These are phyloP conservation scores for Corvus cornix DNA, from an alignment of 2,113 vertebrate species.

Conservation along the genomic window DNA sequence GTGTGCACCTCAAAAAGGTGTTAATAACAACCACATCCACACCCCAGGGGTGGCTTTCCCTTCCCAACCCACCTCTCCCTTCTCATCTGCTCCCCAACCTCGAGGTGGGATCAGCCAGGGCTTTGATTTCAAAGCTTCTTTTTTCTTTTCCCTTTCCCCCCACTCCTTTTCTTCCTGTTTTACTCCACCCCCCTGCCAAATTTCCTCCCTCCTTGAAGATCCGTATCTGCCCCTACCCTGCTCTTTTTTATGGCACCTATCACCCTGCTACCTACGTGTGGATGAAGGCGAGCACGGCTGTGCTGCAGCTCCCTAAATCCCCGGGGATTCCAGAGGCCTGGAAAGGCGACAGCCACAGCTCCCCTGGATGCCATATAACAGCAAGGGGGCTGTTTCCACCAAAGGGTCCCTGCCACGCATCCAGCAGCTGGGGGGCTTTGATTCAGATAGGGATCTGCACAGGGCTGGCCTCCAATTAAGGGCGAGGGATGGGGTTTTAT, in stretches of 20 bases:
- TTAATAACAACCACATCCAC: neutral
- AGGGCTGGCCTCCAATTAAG: neutral
- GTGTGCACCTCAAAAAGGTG: neutral
- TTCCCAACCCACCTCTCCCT: neutral
- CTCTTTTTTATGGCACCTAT: neutral
- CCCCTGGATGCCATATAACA: neutral
- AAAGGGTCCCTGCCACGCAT: neutral
- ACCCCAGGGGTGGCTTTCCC: neutral
- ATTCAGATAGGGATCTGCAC: slow-evolving; percentile 49
- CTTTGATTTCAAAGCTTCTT: slow-evolving; percentile 29
- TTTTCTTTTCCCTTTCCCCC: fast-evolving
- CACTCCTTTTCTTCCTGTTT: neutral
- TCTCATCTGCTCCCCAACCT: neutral
- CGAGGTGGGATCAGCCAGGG: fast-evolving
- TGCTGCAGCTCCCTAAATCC: neutral
- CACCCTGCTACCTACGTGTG: neutral
- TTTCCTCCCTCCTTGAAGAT: slow-evolving; percentile 43
- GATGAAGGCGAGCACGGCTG: neutral
- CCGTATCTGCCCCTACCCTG: neutral
- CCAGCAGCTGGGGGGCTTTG: slow-evolving; percentile 55
- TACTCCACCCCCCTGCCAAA: neutral
- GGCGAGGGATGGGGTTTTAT: slow-evolving; percentile 37
- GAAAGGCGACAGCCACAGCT: neutral
- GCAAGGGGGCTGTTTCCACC: slow-evolving; percentile 31
- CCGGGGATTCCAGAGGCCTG: neutral